These are phyloP conservation scores for Brachycybe producta DNA, from an alignment of 2,888 invertebrate genomes.

Conservation along the genomic window DNA sequence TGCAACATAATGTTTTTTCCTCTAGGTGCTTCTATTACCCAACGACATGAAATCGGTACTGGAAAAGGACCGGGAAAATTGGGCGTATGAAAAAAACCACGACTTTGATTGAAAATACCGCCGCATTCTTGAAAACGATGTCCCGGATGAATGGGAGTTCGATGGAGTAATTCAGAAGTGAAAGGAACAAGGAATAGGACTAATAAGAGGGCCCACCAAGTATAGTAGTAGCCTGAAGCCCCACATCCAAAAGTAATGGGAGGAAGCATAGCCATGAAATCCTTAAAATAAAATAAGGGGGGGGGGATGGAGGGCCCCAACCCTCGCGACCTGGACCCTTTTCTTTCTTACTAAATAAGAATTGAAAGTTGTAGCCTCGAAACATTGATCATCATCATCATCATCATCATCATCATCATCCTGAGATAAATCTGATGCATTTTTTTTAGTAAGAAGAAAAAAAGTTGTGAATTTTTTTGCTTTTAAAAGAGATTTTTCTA, in stretches of 20 bases:
- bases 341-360: too few species aligned
- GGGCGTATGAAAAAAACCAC: conserved; percentile 66
- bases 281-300: too few species aligned
- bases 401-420: too few species aligned
- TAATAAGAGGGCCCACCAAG: not conserved
- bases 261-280: not conserved
- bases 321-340: too few species aligned
- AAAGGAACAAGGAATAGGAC: not conserved
- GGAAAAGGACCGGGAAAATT: conserved; percentile 68
- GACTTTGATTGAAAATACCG: conserved; percentile 23
- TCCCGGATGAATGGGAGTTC: not conserved
- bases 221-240: not conserved
- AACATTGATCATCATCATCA: too few species aligned
- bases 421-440: too few species aligned
- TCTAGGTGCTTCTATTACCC: conserved; percentile 63
- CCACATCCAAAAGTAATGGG: not conserved
- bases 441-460: too few species aligned
- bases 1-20: conserved; percentile 60
- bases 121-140: conserved; percentile 11
- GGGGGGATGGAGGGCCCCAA: too few species aligned
- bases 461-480: too few species aligned
- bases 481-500: too few species aligned
- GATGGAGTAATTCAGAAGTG: too few species aligned
- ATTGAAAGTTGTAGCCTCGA: too few species aligned
- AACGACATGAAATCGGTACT: conserved; percentile 70